Base-by-base conservation (phyloP, 2,888 invertebrate genomes). In the Operophtera brumata region DNA sequence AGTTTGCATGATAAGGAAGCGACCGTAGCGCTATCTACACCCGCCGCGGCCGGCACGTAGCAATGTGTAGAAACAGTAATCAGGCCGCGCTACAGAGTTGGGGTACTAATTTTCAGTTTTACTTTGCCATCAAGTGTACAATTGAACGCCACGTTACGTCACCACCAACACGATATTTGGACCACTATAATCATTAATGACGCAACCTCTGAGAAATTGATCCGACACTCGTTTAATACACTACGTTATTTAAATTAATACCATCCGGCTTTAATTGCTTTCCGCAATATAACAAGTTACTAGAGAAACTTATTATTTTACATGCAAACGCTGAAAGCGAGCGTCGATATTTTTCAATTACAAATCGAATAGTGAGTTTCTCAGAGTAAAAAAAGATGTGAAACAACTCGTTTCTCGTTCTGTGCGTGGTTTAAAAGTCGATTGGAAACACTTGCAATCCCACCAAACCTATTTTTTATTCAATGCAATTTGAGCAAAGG, bases 381-480 rank as follows among this genome's bases (percentile, higher is more conserved):
- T 61, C 20, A 59, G 62, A 62, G 54, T 50, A 61, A 64, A 47
- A 62, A 66, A 48, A 57, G 65, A 58, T 41, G 55, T 55, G 53
- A 44, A 57, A 14, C 14, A 51, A 37, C 28, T 53, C 34, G 47
- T 59, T 57, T 63, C 47, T 53, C 64, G 57, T 68, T 57, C 41
- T 57, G 44, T 40, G 20, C 45, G 48, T 39, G 47, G 39, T 55
- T 67, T 69, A 68, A 70, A 69, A 69, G 66, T 67, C 75, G 69
- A 78, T 81, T 79, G 75, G 70, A 74, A 78, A 77, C 75, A 73
- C 73, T 78, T 69, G 74, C 75, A 78, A 78, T 80, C 69, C 61
- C 67, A 77, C 70, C 76, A 70, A 77, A 73, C 62, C 67, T 67
- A 75, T 75, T 82, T 84, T 79, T 84, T 81, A 76, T 78, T 77